Evolutionary conservation across 2,888 invertebrate genomes (phyloP), one percentile per base, ranked within the genome.

Genomic region (Pyralis farinalis): DNA sequence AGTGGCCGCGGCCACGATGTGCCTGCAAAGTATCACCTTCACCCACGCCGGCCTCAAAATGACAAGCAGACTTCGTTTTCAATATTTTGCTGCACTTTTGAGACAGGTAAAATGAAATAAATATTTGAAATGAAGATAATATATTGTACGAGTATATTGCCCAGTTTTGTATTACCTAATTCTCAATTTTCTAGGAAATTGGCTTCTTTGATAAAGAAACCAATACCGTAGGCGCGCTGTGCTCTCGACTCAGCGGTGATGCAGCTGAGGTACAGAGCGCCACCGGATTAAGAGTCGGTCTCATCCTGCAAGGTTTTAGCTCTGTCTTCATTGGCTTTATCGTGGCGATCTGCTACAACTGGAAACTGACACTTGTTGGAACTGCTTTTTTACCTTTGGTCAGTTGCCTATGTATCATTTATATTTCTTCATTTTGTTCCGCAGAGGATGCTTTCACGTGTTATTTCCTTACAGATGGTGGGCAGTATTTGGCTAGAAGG

Each of bases 21-120:
- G 93, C 57, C 66, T 93, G 0, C 94, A 94, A 71, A 92, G 93
- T 49, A 92, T 91, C 49, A 91, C 94, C 69, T 96, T 96, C 65
- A 94, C 93, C 0, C 82, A 91, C 12, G 93, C 96, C 0, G 96
- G 96, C 0, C 93, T 95, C 1, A 91, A 91, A 40, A 91, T 96
- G 82, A 96, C 96, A 0, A 89, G 93, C 1, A 83, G 96, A 34
- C 63, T 92, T 8, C 77, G 92, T 42, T 71, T 78, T 58, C 67
- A 82, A 58, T 80, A 89, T 55, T 90, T 89, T 42, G 73, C 71
- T 1, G 89, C 91, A 10, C 83, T 93, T 70, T 57, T 94, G 22
- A 88, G 77, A 68, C 94, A 90, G 66, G 89, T 86, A 52, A 42
- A 20, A 31, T 3, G n/a, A n/a, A n/a, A n/a, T n/a, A n/a, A n/a